Percentiles rank a stretch among this genome's conserved stretches.
Evolutionary conservation across 2,113 vertebrate genomes (phyloP).

Genomic region (Pithys albifrons): DNA sequence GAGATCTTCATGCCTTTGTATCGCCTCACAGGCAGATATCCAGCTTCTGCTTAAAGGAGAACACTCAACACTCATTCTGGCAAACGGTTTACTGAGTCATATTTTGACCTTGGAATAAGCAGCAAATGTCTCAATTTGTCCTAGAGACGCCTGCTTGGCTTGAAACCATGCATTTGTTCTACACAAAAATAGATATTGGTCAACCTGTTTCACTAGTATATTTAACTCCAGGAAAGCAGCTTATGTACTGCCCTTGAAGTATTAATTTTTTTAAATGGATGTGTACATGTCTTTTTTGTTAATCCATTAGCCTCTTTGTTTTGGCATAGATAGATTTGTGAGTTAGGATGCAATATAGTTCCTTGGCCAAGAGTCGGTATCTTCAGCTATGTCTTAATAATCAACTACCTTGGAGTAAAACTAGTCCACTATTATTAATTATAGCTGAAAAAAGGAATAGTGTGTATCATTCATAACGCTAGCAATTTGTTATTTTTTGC

Average conservation of each 20-base stretch:
- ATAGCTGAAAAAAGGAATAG: neutral
- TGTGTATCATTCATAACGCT: neutral
- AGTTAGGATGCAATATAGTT: neutral
- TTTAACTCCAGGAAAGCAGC: neutral
- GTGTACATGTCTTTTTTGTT: neutral
- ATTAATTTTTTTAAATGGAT: neutral
- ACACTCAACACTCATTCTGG: neutral
- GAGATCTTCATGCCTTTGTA: neutral
- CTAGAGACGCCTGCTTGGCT: neutral
- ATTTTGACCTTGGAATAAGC: neutral
- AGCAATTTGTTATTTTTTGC: neutral
- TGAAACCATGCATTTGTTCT: slow-evolving; percentile 2
- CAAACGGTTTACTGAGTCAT: neutral
- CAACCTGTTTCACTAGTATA: neutral
- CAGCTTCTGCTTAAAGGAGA: neutral
- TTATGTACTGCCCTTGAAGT: neutral
- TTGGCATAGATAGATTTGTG: neutral
- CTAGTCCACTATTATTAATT: neutral
- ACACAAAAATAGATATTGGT: neutral
- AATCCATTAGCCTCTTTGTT: neutral
- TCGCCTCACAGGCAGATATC: neutral
- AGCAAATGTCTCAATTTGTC: neutral
- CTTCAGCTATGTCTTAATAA: neutral
- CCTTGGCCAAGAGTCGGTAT: neutral
- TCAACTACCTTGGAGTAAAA: neutral